A percentile compares a stretch with the other conserved stretches of the same genome.
phyloP scores from a whole-genome alignment of 2,113 vertebrate genomes.

The Turnix velox region DNA sequence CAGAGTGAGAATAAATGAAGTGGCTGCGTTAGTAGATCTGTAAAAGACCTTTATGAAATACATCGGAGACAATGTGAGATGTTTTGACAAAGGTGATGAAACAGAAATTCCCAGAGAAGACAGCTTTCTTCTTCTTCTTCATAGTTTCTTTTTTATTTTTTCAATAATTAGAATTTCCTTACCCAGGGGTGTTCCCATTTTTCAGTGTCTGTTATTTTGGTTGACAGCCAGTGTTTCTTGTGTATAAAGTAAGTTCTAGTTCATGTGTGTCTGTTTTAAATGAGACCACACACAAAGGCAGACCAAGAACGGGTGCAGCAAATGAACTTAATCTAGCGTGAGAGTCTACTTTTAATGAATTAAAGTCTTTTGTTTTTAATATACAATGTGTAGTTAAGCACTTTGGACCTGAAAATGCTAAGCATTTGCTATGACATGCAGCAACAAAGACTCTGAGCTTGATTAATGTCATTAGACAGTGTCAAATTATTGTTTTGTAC shows the following conservation, averaged over 20 bases:
- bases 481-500: background rate
- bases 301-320: slow-evolving; percentile 18
- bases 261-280: slow-evolving; percentile 51
- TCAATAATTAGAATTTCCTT: slow-evolving; percentile 39
- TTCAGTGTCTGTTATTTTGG: slow-evolving; percentile 44
- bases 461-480: background rate
- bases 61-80: slow-evolving; percentile 42
- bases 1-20: slow-evolving; percentile 22
- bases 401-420: slow-evolving; percentile 37
- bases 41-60: slow-evolving; percentile 51
- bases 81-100: slow-evolving; percentile 64
- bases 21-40: slow-evolving; percentile 33
- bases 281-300: slow-evolving; percentile 56
- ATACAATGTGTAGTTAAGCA: slow-evolving; percentile 35
- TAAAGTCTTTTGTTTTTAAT: slow-evolving; percentile 64
- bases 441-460: slow-evolving; percentile 11
- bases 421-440: slow-evolving; percentile 44
- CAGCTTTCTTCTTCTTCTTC: background rate
- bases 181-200: slow-evolving; percentile 37
- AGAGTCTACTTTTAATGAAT: slow-evolving; percentile 63
- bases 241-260: slow-evolving; percentile 43
- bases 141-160: background rate
- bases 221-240: slow-evolving; percentile 52
- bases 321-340: slow-evolving; percentile 60
- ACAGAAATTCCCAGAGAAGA: slow-evolving; percentile 48